phyloP scores from a whole-genome alignment of 2,113 vertebrate species.

The Circaetus cinerascens region DNA sequence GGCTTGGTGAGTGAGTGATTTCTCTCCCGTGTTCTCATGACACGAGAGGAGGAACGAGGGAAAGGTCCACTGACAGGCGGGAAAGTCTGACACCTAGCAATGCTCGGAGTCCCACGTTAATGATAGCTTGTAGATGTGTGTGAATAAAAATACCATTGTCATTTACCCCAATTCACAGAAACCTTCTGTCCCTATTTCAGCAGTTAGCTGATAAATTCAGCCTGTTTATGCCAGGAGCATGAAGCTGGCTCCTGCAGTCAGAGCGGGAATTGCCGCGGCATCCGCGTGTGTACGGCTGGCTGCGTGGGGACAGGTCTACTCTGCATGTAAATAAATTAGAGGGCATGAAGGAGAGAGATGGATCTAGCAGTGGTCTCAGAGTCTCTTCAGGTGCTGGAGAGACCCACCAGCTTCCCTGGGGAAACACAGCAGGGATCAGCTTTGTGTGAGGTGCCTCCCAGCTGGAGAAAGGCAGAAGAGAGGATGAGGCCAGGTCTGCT shows the following conservation, averaged over 20 bases:
- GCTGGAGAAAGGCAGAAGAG: background rate
- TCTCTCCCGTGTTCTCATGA: background rate
- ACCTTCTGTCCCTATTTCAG: background rate
- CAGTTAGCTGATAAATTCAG: background rate
- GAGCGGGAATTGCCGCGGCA: rapidly evolving
- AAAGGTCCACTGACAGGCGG: background rate
- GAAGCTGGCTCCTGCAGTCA: rapidly evolving
- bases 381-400: background rate
- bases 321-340: background rate
- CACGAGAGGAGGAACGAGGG: rapidly evolving
- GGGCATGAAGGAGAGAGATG: background rate
- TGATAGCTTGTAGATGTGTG: background rate
- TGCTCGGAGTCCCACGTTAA: background rate
- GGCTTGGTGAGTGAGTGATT: background rate
- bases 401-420: rapidly evolving
- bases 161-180: background rate
- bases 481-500: background rate
- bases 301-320: background rate
- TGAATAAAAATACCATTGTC: background rate
- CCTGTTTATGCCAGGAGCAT: background rate
- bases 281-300: background rate
- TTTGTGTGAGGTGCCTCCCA: background rate
- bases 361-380: background rate
- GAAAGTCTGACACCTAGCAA: background rate
- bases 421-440: background rate